These are phyloP conservation scores for Tupaia chinensis DNA, from an alignment of 2,113 vertebrate genomes.

Conservation along the genomic window DNA sequence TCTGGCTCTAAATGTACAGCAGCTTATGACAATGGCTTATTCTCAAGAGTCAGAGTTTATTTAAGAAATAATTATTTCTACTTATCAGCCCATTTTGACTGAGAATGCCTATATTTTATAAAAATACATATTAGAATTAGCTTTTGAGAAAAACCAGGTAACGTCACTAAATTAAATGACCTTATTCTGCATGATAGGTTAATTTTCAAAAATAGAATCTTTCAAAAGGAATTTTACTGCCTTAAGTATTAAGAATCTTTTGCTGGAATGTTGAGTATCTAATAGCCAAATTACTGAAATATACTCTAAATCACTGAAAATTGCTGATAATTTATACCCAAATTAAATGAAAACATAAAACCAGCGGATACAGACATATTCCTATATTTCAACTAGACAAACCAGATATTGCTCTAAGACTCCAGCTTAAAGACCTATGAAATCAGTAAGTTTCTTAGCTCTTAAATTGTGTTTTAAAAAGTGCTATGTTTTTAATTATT, in stretches of 20 bases:
- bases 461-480: background rate
- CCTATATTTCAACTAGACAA: background rate
- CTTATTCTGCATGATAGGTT: background rate
- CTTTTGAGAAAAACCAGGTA: constrained; percentile 36
- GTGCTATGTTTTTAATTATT: background rate
- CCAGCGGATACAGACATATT: background rate
- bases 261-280: background rate
- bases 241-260: constrained; percentile 32
- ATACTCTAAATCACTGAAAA: background rate
- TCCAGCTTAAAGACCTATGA: background rate
- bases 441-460: background rate
- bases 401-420: background rate
- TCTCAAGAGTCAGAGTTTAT: background rate
- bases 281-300: background rate
- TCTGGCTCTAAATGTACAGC: background rate
- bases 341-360: background rate
- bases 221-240: background rate
- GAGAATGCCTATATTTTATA: background rate
- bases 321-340: background rate
- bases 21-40: background rate
- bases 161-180: constrained; percentile 6
- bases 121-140: background rate
- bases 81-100: background rate
- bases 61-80: constrained; percentile 43
- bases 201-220: constrained; percentile 20